Base-by-base conservation (phyloP, 2,888 invertebrate species). In the Empis stercorea region DNA sequence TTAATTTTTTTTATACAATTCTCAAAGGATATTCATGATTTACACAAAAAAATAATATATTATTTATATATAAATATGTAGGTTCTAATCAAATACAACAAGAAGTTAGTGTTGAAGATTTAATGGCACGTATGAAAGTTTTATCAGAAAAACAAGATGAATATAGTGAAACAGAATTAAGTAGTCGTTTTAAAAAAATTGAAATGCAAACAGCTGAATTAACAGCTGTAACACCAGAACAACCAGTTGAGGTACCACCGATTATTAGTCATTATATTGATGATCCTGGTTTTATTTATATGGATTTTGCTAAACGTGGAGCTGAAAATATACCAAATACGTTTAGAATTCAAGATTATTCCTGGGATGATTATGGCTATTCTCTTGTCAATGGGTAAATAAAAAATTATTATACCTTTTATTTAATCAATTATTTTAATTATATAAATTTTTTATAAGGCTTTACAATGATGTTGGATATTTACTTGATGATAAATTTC, bases 301-400 rank as follows among this genome's bases (percentile, higher is more conserved):
- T 83, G 62, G 88, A 89, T 64, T 89, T 88, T 69, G 82, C 84
- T 16, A 80, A 80, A 58, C 74, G 85, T 50, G 76, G 74, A 15
- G 71, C 72, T 16, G 70, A 69, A 54, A 66, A 65, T 61, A 75
- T 76, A 54, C 75, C 76, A 55, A 75, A 75, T 51, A 79, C 79
- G 46, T 80, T 79, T 65, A 73, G 79, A 56, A 76, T 79, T 40
- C 79, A 87, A 72, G 89, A 91, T 64, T 91, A 87, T 66, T 86
- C 85, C 3, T 91, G 91, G 91, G 87, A 87, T 63, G 87, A 87
- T 66, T 87, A 91, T 61, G 89, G 87, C 17, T 91, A 83, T 67
- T 85, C 86, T n/a, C 71, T 89, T 55, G 83, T 88, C 47, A 87
- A 86, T 70, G 76, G 85, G 73, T 74, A 55, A 52, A n/a, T n/a